These are phyloP conservation scores for Pristis pectinata DNA, from an alignment of 2,797 vertebrate genomes.

Conservation along the genomic window DNA sequence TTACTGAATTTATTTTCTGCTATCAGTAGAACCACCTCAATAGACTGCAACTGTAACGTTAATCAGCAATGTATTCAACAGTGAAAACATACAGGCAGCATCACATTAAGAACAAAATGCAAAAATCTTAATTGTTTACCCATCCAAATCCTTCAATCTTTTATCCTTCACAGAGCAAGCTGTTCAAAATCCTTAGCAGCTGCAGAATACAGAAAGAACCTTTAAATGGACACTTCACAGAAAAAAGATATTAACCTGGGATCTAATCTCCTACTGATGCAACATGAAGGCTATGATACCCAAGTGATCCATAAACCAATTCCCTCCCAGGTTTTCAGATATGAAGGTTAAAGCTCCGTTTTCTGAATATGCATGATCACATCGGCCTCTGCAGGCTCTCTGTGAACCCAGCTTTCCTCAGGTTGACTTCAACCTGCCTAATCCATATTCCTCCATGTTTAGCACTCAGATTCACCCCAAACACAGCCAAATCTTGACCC, in stretches of 20 bases:
- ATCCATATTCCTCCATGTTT: neutral
- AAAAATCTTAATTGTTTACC: neutral
- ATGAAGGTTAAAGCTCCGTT: neutral
- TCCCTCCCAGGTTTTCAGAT: conserved; percentile 22
- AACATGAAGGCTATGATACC: conserved; percentile 1
- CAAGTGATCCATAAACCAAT: conserved; percentile 26
- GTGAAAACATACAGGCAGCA: neutral
- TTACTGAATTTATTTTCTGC: neutral
- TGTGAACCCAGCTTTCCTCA: neutral
- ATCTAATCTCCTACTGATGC: neutral
- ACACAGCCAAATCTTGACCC: neutral
- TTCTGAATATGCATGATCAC: neutral
- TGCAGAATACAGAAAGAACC: neutral
- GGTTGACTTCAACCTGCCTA: neutral
- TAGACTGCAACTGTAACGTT: neutral
- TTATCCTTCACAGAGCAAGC: conserved; percentile 18
- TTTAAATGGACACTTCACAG: conserved; percentile 6
- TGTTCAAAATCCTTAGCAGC: conserved; percentile 11
- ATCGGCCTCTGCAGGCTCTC: neutral
- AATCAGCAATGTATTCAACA: neutral
- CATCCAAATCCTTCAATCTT: conserved; percentile 25
- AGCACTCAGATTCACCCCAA: neutral
- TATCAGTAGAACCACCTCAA: neutral
- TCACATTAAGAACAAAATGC: neutral
- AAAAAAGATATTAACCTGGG: neutral